Evolutionary conservation across 2,888 invertebrate species (phyloP).

Genomic region (Craniophora ligustri): DNA sequence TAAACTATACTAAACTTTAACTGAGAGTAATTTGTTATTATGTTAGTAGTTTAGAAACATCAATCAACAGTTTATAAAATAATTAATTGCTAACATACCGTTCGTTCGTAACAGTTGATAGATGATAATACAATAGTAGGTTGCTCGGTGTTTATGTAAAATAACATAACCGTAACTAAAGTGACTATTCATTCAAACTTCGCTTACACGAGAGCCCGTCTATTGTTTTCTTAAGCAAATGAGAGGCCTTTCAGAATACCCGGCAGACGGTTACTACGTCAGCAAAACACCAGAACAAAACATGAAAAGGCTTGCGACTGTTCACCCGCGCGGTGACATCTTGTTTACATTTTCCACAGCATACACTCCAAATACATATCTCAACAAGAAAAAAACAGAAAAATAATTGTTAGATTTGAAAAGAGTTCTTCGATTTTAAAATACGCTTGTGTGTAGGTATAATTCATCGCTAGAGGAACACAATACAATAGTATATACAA

Average conservation of each 20-base stretch:
- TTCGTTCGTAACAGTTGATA: constrained; percentile 24
- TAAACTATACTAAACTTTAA: constrained; percentile 36
- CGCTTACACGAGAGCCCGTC: constrained; percentile 35
- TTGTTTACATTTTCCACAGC: neutral
- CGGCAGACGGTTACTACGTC: constrained; percentile 11
- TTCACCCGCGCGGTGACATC: constrained; percentile 5
- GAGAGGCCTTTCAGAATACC: constrained; percentile 39
- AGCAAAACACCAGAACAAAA: constrained; percentile 25
- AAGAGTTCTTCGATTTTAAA: too few relatives aligned
- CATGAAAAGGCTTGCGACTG: constrained; percentile 8
- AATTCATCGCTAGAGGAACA: too few relatives aligned
- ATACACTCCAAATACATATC: too few relatives aligned
- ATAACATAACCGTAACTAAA: constrained; percentile 50
- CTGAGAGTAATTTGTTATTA: constrained; percentile 30
- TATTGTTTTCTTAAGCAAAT: constrained; percentile 56
- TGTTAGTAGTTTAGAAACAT: constrained; percentile 26
- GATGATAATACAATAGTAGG: constrained; percentile 38
- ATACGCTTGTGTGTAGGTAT: too few relatives aligned
- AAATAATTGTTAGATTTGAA: neutral
- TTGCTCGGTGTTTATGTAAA: constrained; percentile 38
- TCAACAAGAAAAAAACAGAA: too few relatives aligned
- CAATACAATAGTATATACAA: too few relatives aligned
- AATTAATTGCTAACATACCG: constrained; percentile 28
- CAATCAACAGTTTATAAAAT: constrained; percentile 35
- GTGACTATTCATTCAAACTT: constrained; percentile 47